Evolutionary conservation across 2,113 vertebrate species (phyloP).

Genomic region (Eclectus roratus): DNA sequence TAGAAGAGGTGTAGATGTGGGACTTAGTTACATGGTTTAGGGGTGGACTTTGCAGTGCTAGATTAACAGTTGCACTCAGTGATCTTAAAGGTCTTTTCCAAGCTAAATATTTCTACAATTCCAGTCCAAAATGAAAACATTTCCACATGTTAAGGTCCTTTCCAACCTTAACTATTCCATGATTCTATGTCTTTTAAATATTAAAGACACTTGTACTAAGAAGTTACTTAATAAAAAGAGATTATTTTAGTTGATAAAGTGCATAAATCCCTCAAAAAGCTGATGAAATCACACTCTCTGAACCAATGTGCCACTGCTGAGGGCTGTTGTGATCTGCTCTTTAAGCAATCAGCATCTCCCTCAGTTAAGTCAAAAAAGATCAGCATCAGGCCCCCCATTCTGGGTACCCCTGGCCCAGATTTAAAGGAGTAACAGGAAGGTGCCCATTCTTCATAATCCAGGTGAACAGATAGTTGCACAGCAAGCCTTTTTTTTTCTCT

Average conservation of each 20-base stretch:
- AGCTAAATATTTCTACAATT: background rate
- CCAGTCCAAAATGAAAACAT: background rate
- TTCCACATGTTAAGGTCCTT: background rate
- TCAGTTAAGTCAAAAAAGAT: background rate
- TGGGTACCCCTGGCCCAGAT: background rate
- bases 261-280: background rate
- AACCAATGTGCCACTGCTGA: background rate
- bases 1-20: background rate
- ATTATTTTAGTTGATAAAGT: background rate
- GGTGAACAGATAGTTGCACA: background rate
- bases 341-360: background rate
- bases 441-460: accelerated
- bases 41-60: background rate
- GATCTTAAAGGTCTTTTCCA: background rate
- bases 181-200: background rate
- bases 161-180: background rate
- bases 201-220: background rate
- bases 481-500: background rate
- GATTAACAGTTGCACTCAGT: background rate
- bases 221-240: background rate
- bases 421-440: background rate
- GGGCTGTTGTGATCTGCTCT: background rate
- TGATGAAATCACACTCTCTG: background rate
- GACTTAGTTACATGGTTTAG: background rate
- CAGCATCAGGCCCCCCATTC: background rate